These are phyloP conservation scores for Hetaerina americana DNA, from an alignment of 1,140 invertebrate genomes.

Conservation along the genomic window DNA sequence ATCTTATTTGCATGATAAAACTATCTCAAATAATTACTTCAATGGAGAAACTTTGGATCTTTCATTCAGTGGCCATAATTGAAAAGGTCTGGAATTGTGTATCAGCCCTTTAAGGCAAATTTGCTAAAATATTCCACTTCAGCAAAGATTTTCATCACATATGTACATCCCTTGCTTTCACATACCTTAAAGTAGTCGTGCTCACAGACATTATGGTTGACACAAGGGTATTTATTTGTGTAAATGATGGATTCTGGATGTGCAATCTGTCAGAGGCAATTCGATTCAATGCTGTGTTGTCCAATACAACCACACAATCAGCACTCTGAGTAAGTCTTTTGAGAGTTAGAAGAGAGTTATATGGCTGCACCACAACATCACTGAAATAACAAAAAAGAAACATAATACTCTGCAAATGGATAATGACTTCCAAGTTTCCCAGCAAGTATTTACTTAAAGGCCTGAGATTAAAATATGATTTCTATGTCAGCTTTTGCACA, in stretches of 20 bases:
- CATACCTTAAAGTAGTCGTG: constrained; percentile 74
- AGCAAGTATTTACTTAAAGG: neutral
- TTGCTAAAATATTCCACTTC: too few species aligned
- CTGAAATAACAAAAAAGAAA: constrained; percentile 36
- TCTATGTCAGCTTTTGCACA: too few species aligned
- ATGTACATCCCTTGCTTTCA: too few species aligned
- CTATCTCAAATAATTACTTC: too few species aligned
- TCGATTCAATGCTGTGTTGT: constrained; percentile 93
- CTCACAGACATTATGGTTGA: constrained; percentile 98
- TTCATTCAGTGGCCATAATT: neutral
- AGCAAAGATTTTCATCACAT: too few species aligned
- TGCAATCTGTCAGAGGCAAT: constrained; percentile 91
- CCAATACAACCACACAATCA: constrained; percentile 96
- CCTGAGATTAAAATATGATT: neutral
- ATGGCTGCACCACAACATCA: constrained; percentile 98
- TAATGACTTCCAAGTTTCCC: neutral
- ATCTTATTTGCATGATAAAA: too few species aligned
- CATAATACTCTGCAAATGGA: neutral
- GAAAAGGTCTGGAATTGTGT: too few species aligned
- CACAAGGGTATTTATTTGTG: constrained; percentile 94
- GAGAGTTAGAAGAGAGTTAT: constrained; percentile 92
- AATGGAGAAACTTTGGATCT: neutral
- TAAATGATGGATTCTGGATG: constrained; percentile 91
- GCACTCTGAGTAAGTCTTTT: constrained; percentile 90
- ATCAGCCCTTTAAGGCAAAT: too few species aligned